Base-by-base conservation (phyloP, 1,140 invertebrate species). In the Aphaenogaster rudis region DNA sequence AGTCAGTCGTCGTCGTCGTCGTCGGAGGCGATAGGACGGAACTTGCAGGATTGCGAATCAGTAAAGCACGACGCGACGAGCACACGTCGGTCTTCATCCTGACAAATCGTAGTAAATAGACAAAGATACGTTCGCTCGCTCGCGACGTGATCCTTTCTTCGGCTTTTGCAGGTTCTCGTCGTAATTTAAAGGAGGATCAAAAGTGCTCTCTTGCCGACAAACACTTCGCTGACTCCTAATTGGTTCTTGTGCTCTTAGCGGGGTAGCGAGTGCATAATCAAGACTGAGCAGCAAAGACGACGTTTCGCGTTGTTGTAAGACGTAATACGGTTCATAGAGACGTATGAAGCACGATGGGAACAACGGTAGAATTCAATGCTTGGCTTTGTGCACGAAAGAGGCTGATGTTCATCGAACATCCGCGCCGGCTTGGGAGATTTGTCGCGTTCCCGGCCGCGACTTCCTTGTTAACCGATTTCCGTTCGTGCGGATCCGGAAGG, bases 171-270 rank as follows among this genome's bases (percentile, higher is more conserved):
- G 48, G 61, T 54, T 50, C 69, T 63, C n/a, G 67, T 61, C 39
- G 80, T 84, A 84, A 84, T 76, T 84, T 84, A 61, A 74, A 50
- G 57, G 67, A 21, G 57, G 69, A 84, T 84, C 80, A 76, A 84
- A 74, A 84, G 69, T 84, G 11, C 45, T 59, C 54, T 36, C 39
- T 15, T 36, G 28, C 61, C 61, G 50, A 52, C 84, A 86, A 66
- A 45, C 33, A 67, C 63, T 71, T 64, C 5, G 33, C 39, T 36
- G 74, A 86, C 59, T 79, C 48, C 21, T 78, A 81, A 86, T 86
- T 80, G 63, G 63, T 66, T 66, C 61, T 84, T 28, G 77, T 36
- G 28, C 52, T 67, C 33, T 81, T 48, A 48, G 63, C 48, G 52
- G 64, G 64, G 42, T 67, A 86, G 42, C 50, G 36, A 80, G 63